These are phyloP conservation scores for Morone saxatilis DNA, from an alignment of 2,113 vertebrate species.

Conservation along the genomic window DNA sequence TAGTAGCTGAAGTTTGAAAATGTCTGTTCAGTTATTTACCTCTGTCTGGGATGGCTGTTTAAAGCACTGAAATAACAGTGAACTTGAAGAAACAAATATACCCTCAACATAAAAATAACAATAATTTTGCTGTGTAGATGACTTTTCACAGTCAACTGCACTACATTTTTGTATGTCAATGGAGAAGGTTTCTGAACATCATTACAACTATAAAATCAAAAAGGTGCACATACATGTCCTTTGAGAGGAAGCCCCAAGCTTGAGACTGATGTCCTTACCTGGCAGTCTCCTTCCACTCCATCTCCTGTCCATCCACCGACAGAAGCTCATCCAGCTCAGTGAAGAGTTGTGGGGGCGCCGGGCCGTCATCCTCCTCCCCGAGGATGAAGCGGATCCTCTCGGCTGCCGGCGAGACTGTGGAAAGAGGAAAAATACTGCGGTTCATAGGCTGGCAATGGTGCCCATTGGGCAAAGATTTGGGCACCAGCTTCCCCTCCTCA, in stretches of 20 bases:
- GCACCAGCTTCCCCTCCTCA: constrained; percentile 76
- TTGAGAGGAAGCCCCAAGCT: background rate
- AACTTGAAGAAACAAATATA: background rate
- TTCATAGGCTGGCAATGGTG: constrained; percentile 85
- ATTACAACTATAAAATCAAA: background rate
- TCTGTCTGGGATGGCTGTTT: background rate
- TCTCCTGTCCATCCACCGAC: constrained; percentile 95
- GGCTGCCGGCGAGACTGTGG: constrained; percentile 94
- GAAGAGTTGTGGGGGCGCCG: constrained; percentile 95
- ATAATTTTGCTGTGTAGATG: background rate
- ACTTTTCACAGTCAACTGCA: background rate
- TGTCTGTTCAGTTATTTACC: background rate
- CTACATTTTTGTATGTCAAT: background rate
- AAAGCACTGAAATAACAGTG: background rate
- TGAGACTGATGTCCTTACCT: constrained; percentile 85
- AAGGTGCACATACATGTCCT: background rate
- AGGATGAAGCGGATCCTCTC: constrained; percentile 98
- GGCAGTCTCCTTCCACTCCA: constrained; percentile 99
- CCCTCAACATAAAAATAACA: background rate
- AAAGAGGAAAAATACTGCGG: constrained; percentile 92
- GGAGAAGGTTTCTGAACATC: background rate
- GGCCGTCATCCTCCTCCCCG: constrained; percentile 96
- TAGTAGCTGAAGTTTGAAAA: background rate
- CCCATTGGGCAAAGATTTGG: constrained; percentile 65
- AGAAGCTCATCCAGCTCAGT: constrained; percentile 97